phyloP scores from a whole-genome alignment of 2,888 invertebrate genomes.

The Sphinx pinastri region DNA sequence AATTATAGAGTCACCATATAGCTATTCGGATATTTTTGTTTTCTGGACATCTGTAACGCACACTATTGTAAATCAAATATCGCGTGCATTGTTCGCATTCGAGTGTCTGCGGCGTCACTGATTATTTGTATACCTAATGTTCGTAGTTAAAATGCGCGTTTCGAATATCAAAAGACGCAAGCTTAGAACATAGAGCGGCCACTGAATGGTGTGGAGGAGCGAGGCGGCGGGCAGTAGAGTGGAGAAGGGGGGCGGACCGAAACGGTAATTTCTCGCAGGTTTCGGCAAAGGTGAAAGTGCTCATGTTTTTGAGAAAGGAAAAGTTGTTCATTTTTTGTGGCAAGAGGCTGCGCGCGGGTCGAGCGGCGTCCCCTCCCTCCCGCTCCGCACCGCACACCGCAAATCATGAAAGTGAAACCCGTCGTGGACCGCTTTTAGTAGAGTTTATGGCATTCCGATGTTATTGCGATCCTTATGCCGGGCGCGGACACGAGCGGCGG shows the following conservation, averaged over 20 bases:
- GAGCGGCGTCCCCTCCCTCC: constrained; percentile 43
- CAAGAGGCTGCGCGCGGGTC: constrained; percentile 67
- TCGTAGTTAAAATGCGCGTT: neutral
- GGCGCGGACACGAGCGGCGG: too few relatives aligned
- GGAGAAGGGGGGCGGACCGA: neutral
- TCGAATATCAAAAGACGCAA: neutral
- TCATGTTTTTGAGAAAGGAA: constrained; percentile 80
- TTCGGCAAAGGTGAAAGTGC: constrained; percentile 79
- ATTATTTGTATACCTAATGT: neutral
- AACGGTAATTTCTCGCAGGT: constrained; percentile 62
- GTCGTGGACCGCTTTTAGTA: constrained; percentile 33
- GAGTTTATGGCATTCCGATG: neutral
- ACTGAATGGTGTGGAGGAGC: neutral
- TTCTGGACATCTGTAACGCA: too few relatives aligned
- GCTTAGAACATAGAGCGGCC: neutral
- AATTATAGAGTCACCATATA: too few relatives aligned
- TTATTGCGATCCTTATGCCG: too few relatives aligned
- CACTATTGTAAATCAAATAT: too few relatives aligned
- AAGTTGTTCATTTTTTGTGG: constrained; percentile 79
- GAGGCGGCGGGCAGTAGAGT: neutral
- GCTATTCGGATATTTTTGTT: too few relatives aligned
- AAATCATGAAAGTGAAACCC: constrained; percentile 73
- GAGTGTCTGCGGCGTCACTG: neutral
- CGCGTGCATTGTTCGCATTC: neutral
- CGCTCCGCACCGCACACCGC: constrained; percentile 35